A percentile compares a stretch with the other conserved stretches of the same genome.
phyloP scores from a whole-genome alignment of 2,113 vertebrate genomes.

The Antennarius striatus region DNA sequence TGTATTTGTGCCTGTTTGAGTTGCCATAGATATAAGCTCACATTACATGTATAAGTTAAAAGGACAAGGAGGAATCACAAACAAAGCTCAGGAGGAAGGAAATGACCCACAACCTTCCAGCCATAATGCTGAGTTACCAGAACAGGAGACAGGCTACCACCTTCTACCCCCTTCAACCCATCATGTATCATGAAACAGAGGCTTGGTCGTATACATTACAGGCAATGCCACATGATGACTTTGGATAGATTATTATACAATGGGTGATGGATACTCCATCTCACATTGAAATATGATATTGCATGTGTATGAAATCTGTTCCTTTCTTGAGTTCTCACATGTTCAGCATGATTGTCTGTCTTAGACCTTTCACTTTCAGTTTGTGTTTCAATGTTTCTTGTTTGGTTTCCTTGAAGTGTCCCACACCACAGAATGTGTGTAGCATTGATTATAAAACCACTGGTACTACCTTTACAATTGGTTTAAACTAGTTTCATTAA shows the following conservation, averaged over 20 bases:
- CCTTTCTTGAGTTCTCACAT: not conserved
- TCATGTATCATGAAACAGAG: slow-evolving; percentile 10
- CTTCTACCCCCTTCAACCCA: slow-evolving; percentile 16
- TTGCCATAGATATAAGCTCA: slow-evolving; percentile 25
- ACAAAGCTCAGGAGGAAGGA: slow-evolving; percentile 35
- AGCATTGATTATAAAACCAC: not conserved
- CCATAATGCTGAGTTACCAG: slow-evolving; percentile 46
- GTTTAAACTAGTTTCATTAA: slow-evolving; percentile 3
- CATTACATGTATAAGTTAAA: slow-evolving; percentile 50
- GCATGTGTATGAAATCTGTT: slow-evolving; percentile 36
- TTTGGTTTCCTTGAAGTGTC: not conserved
- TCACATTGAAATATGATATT: slow-evolving; percentile 41
- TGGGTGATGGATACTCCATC: slow-evolving; percentile 15
- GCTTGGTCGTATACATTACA: slow-evolving; percentile 49
- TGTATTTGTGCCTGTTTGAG: slow-evolving; percentile 9
- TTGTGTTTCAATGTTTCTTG: not conserved
- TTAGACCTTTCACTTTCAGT: not conserved
- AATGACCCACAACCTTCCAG: slow-evolving; percentile 51
- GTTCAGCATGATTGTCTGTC: not conserved
- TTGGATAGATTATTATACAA: slow-evolving; percentile 28
- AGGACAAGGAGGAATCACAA: slow-evolving; percentile 34
- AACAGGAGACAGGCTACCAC: slow-evolving; percentile 50
- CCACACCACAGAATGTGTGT: not conserved
- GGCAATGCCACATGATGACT: slow-evolving; percentile 36
- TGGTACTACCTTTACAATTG: not conserved